phyloP scores from a whole-genome alignment of 2,888 invertebrate genomes.

The Trachelus troglodyta region DNA sequence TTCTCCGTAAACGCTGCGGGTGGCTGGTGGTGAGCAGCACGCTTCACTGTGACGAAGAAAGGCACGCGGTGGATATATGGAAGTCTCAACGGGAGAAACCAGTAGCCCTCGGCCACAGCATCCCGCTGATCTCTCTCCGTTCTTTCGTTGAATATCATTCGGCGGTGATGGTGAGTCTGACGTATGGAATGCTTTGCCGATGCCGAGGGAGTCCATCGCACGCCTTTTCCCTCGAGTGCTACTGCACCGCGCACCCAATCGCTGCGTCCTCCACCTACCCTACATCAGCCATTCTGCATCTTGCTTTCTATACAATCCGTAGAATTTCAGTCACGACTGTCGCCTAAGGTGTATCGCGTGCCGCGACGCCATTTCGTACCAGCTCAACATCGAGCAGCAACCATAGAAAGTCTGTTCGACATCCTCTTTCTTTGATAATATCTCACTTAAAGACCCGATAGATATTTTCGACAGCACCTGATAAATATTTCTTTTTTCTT shows the following conservation, averaged over 20 bases:
- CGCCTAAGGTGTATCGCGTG: background rate
- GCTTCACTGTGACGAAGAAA: constrained; percentile 1
- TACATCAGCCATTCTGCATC: background rate
- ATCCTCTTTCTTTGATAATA: background rate
- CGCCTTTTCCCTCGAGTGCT: background rate
- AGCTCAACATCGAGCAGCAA: background rate
- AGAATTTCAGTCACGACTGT: background rate
- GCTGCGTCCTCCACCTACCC: background rate
- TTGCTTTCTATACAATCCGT: background rate
- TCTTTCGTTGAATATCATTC: constrained; percentile 28
- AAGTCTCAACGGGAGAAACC: constrained; percentile 45
- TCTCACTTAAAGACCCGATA: background rate
- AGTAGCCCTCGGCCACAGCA: constrained; percentile 56
- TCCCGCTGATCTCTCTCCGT: constrained; percentile 59
- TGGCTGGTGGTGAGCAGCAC: background rate
- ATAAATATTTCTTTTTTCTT: background rate
- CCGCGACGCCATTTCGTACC: background rate
- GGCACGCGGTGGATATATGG: background rate
- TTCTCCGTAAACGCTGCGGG: constrained; percentile 1
- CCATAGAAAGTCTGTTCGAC: background rate
- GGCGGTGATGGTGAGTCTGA: constrained; percentile 42
- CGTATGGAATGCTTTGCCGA: constrained; percentile 60
- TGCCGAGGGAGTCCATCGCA: constrained; percentile 32
- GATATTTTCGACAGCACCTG: background rate
- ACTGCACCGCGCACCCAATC: background rate